phyloP scores from a whole-genome alignment of 2,888 invertebrate species.

The Zhuqinia jingwanae region DNA sequence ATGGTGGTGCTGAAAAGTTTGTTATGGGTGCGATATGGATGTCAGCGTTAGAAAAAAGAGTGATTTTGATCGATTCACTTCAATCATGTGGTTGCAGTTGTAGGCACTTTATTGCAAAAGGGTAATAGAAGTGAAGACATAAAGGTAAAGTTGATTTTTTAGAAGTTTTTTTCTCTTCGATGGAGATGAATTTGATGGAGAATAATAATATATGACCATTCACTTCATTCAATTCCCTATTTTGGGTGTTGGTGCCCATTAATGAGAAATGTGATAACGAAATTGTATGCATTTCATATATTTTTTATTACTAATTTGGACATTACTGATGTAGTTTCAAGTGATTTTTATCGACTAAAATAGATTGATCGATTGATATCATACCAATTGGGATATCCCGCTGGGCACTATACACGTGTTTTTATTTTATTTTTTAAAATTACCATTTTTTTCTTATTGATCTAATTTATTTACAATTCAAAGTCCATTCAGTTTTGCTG shows the following conservation, averaged over 20 bases:
- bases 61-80: too few species aligned
- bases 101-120: too few species aligned
- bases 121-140: neutral
- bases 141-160: too few species aligned
- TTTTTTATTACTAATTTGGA: slow-evolving; percentile 20
- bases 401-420: too few species aligned
- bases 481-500: too few species aligned
- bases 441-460: too few species aligned
- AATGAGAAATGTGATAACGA: neutral
- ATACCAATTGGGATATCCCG: slow-evolving; percentile 17
- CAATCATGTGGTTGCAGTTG: too few species aligned
- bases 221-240: neutral
- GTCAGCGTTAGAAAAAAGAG: too few species aligned
- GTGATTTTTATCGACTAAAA: slow-evolving; percentile 4
- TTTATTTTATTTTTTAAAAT: too few species aligned
- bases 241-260: slow-evolving; percentile 10
- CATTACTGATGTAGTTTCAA: neutral
- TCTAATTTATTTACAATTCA: too few species aligned
- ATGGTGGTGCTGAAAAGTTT: slow-evolving; percentile 32
- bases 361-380: slow-evolving; percentile 28
- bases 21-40: slow-evolving; percentile 5
- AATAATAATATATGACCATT: neutral
- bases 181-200: neutral
- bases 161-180: too few species aligned
- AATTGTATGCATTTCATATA: neutral